These are phyloP conservation scores for Panagrolaimus sp. DNA, from an alignment of 1,140 invertebrate species.

Conservation along the genomic window DNA sequence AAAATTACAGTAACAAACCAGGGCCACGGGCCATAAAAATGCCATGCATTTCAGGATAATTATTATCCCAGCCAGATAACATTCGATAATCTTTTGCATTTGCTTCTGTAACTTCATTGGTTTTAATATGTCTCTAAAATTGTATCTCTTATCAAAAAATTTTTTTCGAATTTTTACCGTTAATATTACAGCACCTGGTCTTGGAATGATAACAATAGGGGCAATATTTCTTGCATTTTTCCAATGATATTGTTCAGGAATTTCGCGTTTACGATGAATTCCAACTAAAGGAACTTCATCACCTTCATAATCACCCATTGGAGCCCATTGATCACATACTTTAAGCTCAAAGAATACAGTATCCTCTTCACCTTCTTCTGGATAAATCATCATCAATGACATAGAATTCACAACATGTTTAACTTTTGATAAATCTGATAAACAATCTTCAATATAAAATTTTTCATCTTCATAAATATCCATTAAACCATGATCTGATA, in stretches of 20 bases:
- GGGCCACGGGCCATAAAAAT: slow-evolving; percentile 56
- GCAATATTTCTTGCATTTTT: slow-evolving; percentile 43
- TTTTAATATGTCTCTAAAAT: slow-evolving; percentile 51
- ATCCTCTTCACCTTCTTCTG: slow-evolving; percentile 22
- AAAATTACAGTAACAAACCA: slow-evolving; percentile 19
- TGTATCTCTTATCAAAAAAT: no score
- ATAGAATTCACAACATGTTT: slow-evolving; percentile 52
- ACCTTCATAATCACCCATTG: slow-evolving; percentile 47
- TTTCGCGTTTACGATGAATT: slow-evolving; percentile 45
- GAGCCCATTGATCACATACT: slow-evolving; percentile 56
- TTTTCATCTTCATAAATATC: slow-evolving; percentile 52
- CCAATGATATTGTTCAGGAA: slow-evolving; percentile 50
- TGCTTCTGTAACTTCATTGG: slow-evolving; percentile 48
- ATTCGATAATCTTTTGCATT: slow-evolving; percentile 41
- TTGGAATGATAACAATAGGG: slow-evolving; percentile 51
- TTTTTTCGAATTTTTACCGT: slow-evolving; percentile 41
- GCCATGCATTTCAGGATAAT: slow-evolving; percentile 49
- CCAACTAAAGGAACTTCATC: slow-evolving; percentile 49
- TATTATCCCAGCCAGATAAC: slow-evolving; percentile 56
- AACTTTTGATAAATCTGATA: slow-evolving; percentile 48
- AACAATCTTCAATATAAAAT: slow-evolving; percentile 55
- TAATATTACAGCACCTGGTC: slow-evolving; percentile 48
- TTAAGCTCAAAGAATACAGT: slow-evolving; percentile 55
- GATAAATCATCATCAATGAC: slow-evolving; percentile 53
- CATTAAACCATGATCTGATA: slow-evolving; percentile 53